Base-by-base conservation (phyloP, 2,797 vertebrate genomes). In the Lycodopsis pacificus region DNA sequence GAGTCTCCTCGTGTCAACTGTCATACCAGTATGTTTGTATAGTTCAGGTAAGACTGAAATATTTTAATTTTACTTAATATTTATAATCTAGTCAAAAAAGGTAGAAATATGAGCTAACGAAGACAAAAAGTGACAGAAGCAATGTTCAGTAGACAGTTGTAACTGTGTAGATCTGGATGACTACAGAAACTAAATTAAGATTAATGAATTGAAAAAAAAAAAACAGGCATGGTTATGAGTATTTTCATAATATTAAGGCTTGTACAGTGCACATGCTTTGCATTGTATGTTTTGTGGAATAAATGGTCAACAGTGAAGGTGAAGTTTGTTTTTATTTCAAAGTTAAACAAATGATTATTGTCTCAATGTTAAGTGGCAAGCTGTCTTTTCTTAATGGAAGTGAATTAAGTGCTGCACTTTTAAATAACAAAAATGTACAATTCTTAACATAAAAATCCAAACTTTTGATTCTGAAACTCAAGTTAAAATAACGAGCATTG, bases 211-310 rank as follows among this genome's bases (percentile, higher is more conserved):
- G 66, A 79, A 81, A 59, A 81, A 82, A 64, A 64, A 88, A 92
- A 89, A 89, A 89, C 84, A 87, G 93, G 92, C 93, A 94, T 94
- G 92, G 92, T 93, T 91, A 90, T 91, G 89, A 93, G 89, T 93
- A 94, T 94, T 95, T 95, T 95, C 93, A 92, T 94, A 93, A 93
- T 92, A 90, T 93, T 90, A 91, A 93, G 91, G 93, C 92, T 93
- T 95, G 93, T 94, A 94, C 92, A 93, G 93, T 92, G 94, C 92
- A 94, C 93, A 94, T 90, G 93, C 92, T 95, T 95, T 94, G 93
- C 94, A 94, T 95, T 94, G 93, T 95, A 93, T 95, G 94, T 95
- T 95, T 95, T 94, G 93, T 95, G 94, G 94, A 95, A 95, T 95
- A 95, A 95, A 95, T 93, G 92, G 93, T 95, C 90, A 94, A 92